Evolutionary conservation across 1,140 invertebrate species (phyloP), one percentile per base, ranked within the genome.

Genomic region (Platyscapa corneri): DNA sequence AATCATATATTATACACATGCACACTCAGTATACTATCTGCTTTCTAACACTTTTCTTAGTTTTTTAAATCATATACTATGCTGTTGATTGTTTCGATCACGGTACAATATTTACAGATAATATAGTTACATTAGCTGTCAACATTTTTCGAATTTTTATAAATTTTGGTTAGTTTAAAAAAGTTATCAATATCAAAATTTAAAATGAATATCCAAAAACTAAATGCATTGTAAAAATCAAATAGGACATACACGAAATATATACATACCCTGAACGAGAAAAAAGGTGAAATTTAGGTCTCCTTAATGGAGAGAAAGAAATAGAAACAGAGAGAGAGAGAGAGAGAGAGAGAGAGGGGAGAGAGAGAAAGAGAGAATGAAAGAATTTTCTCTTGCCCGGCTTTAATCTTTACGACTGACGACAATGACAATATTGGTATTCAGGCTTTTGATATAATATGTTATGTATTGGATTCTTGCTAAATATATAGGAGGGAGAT

Each of bases 191-290:
- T 23, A 67, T 14, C 2, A 16, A 37, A 20, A 60, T 27, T 60
- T 27, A 60, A 60, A 27, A 60, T 14, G 1, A 23, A 10, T 60
- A 3, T 60, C 23, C 37, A 20, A 37, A 7, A 37, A 70, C 2
- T 70, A 6, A 37, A 7, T 7, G 20, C 0, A 10, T 70, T 37
- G 20, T 37, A 70, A 42, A 42, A 56, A 53, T 10, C 3, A 60
- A 64, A 8, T n/a, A 79, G 64, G 27, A n/a, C 10, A 78, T 8
- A 56, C 30, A 37, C 16, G 32, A 56, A 78, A 37, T 34, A 27
- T 42, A 67, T 67, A 67, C 78, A 23, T 80, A 67, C 78, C 56
- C 39, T 39, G 60, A 80, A 56, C 32, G 20, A 34, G 18, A 8
- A 23, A 32, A 78, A 14, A 42, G 2, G 42, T 20, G 30, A 67